A percentile compares a stretch with the other conserved stretches of the same genome.
phyloP scores from a whole-genome alignment of 2,888 invertebrate species.

The Miltochrista miniata region DNA sequence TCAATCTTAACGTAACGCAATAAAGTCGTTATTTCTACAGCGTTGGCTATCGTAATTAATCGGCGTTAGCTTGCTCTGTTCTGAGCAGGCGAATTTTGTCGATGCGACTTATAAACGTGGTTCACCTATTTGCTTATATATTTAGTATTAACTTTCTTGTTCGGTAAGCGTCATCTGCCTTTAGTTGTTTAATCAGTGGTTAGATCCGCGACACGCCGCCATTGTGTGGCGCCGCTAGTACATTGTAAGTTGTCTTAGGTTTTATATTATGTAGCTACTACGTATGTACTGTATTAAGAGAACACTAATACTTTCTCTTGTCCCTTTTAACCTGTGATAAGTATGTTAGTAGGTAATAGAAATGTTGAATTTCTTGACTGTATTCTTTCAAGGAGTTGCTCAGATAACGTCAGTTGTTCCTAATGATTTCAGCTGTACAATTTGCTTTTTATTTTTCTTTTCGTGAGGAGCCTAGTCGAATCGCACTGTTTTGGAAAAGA shows the following conservation, averaged over 20 bases:
- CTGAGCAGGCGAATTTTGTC: too few species aligned
- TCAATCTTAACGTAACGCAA: too few species aligned
- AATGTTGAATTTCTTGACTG: constrained; percentile 73
- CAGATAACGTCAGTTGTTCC: constrained; percentile 74
- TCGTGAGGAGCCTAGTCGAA: constrained; percentile 72
- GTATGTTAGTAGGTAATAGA: constrained; percentile 72
- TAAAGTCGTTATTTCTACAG: too few species aligned
- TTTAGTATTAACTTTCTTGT: too few species aligned
- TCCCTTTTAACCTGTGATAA: constrained; percentile 84
- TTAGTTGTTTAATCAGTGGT: too few species aligned
- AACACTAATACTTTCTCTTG: constrained; percentile 82
- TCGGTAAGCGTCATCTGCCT: too few species aligned
- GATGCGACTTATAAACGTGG: too few species aligned
- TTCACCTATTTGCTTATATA: too few species aligned
- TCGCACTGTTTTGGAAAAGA: constrained; percentile 26
- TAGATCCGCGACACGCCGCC: constrained; percentile 42
- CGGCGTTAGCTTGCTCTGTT: too few species aligned
- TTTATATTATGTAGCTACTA: constrained; percentile 61
- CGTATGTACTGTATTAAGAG: constrained; percentile 75
- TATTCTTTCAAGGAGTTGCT: constrained; percentile 70
- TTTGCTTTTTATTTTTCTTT: constrained; percentile 56
- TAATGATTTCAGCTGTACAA: constrained; percentile 75
- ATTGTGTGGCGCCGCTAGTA: constrained; percentile 54
- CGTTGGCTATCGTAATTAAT: too few species aligned
- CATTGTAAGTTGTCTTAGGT: constrained; percentile 77